phyloP scores from a whole-genome alignment of 2,888 invertebrate genomes.

The Halocaridina rubra region DNA sequence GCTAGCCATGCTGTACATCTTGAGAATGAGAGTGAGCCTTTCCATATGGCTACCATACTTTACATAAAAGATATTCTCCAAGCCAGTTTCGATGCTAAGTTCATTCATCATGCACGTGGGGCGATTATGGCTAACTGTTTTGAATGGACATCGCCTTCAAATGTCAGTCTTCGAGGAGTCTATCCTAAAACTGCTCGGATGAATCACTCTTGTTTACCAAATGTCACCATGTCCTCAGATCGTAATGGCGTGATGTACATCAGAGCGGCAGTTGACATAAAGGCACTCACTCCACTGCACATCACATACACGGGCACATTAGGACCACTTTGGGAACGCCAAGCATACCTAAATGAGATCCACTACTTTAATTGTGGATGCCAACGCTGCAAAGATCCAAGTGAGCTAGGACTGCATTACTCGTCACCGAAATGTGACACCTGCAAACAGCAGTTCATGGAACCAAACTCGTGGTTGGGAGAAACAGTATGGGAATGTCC shows the following conservation, averaged over 20 bases:
- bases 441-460: conserved; percentile 32
- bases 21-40: conserved; percentile 67
- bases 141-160: conserved; percentile 28
- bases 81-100: conserved; percentile 23
- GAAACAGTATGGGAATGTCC: conserved; percentile 49
- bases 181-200: conserved; percentile 47
- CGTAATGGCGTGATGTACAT: conserved; percentile 33
- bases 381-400: conserved; percentile 48
- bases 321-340: conserved; percentile 53
- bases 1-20: conserved; percentile 77
- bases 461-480: conserved; percentile 38
- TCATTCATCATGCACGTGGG: conserved; percentile 41
- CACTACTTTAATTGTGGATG: conserved; percentile 61
- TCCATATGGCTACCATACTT: conserved; percentile 42
- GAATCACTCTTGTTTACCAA: conserved; percentile 61
- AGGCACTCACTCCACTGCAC: conserved; percentile 29
- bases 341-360: conserved; percentile 26
- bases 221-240: conserved; percentile 48
- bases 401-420: conserved; percentile 50
- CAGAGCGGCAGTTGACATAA: conserved; percentile 35
- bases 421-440: conserved; percentile 45
- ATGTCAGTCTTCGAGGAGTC: conserved; percentile 49
- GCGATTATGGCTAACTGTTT: conserved; percentile 56
- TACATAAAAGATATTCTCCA: conserved; percentile 50
- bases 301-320: conserved; percentile 40